Evolutionary conservation across 2,797 vertebrate species (phyloP), one percentile per base, ranked within the genome.

Genomic region (Enteromius fasciolatus): DNA sequence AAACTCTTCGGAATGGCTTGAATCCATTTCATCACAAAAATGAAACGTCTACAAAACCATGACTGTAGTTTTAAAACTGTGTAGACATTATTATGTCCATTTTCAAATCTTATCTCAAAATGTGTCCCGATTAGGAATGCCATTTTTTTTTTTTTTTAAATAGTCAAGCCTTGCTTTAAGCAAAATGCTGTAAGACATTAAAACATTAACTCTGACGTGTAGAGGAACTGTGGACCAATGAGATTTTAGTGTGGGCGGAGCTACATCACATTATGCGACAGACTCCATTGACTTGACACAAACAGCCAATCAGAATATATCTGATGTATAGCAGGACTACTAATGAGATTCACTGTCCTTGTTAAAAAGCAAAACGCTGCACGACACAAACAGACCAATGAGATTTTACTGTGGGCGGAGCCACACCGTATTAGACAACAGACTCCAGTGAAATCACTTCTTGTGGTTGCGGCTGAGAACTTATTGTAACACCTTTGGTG

Each of bases 381-480:
- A 59, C n/a, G 4, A 57, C 54, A 25, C 23, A 25, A 25, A 25
- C 10, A 25, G 12, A 28, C 25, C 2, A 61, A 61, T 15, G 12
- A 28, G 12, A 61, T 28, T 61, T 28, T 11, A 61, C 57, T 28
- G 12, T 59, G 57, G 57, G 23, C 11, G 1, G 23, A 25, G 57
- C 23, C 25, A 6, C 57, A 61, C 23, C 6, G 23, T 14, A 61
- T 61, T 61, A 61, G 1, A 12, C 23, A 14, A 61, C 23, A 15
- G 20, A 61, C 25, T 28, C 25, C 12, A 61, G 57, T 15, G 2
- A 59, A 59, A 59, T 25, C 33, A 17, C 11, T 36, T 54, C 1
- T 25, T 59, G 52, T 41, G n/a, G 52, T 25, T 76, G 73, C 14
- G 33, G 50, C 25, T 76, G 74, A 61, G 54, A 63, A 12, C 57